These are phyloP conservation scores for Rana temporaria DNA, from an alignment of 2,113 vertebrate genomes.

Conservation along the genomic window DNA sequence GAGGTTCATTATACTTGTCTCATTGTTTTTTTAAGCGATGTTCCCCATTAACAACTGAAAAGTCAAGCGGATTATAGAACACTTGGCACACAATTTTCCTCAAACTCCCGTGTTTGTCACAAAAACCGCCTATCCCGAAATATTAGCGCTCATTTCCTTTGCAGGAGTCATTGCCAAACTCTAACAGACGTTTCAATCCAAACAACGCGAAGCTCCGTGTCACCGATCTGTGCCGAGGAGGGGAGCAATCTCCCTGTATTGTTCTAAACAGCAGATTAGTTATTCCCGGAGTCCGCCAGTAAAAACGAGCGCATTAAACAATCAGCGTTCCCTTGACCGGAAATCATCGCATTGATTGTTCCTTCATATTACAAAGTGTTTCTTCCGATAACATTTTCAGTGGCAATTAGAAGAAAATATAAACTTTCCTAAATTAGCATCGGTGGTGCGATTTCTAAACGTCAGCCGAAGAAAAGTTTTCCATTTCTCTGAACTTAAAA, in stretches of 20 bases:
- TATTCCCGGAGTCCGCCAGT: constrained; percentile 6
- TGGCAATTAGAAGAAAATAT: background rate
- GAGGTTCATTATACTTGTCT: too few species aligned
- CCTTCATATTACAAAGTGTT: background rate
- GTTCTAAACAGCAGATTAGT: background rate
- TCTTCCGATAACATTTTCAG: constrained; percentile 19
- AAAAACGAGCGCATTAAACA: background rate
- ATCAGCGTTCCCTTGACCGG: constrained; percentile 20
- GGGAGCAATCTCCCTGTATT: constrained; percentile 27
- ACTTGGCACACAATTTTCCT: background rate
- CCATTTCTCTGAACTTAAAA: too few species aligned
- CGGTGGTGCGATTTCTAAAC: background rate
- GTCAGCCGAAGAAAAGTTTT: too few species aligned
- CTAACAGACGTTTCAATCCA: constrained; percentile 66
- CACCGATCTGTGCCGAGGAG: background rate
- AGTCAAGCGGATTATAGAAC: too few species aligned
- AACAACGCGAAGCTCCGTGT: background rate
- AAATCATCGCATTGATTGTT: constrained; percentile 23
- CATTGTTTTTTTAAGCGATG: too few species aligned
- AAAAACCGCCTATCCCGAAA: constrained; percentile 25
- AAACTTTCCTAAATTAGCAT: background rate
- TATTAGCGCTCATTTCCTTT: constrained; percentile 62
- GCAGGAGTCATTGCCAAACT: constrained; percentile 59
- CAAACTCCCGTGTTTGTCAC: background rate
- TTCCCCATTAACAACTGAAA: too few species aligned